Conservation (phyloP, 2,888 invertebrate species). For the Perizoma flavofasciatum region DNA sequence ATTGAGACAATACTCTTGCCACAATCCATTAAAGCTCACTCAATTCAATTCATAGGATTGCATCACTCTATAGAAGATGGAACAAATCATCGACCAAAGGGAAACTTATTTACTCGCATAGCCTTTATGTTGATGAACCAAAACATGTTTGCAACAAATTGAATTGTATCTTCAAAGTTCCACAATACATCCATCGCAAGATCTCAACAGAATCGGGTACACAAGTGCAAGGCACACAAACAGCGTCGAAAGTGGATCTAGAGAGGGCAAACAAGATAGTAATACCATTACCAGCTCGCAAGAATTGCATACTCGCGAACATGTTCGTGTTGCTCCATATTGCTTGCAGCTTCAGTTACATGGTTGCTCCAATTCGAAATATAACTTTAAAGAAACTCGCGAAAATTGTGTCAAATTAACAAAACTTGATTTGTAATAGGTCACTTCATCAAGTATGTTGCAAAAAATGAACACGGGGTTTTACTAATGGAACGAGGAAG, state of each 20-base stretch:
- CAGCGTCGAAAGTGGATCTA: conserved; percentile 39
- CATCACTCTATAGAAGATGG: not conserved
- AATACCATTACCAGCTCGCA: conserved; percentile 38
- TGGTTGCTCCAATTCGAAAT: conserved; percentile 2
- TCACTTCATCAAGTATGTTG: no score
- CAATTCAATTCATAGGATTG: conserved; percentile 1
- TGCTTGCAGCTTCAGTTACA: conserved; percentile 14
- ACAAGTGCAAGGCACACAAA: conserved; percentile 41
- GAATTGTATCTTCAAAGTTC: conserved; percentile 13
- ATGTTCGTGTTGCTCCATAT: conserved; percentile 21
- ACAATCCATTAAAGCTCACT: conserved; percentile 2
- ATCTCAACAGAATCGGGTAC: conserved; percentile 34
- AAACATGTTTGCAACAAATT: conserved; percentile 11
- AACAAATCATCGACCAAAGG: not conserved
- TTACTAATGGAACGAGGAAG: no score
- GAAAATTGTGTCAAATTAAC: not conserved
- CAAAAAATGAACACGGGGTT: no score
- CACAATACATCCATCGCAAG: conserved; percentile 28
- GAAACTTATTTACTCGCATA: no score
- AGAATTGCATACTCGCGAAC: conserved; percentile 34
- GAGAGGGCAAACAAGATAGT: conserved; percentile 40
- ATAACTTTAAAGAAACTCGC: not conserved
- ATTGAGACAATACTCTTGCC: conserved; percentile 1
- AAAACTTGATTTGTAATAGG: not conserved
- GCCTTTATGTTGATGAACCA: not conserved